Evolutionary conservation across 2,797 vertebrate genomes (phyloP).

Genomic region (Darevskia mixta): DNA sequence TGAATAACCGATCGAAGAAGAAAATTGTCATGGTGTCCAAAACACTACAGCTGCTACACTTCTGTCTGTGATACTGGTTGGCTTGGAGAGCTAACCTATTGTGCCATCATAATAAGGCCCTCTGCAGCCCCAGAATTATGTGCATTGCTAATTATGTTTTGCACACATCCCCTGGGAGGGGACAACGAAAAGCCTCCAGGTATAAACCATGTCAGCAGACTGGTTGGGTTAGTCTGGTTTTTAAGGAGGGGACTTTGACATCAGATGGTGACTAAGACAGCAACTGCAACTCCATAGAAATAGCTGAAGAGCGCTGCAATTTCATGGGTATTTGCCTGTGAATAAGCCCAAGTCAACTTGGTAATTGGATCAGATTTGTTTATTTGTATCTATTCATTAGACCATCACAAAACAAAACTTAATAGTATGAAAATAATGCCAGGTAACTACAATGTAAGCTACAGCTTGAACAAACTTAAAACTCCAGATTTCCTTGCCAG

Average conservation of each 20-base stretch:
- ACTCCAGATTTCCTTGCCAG: too few species aligned
- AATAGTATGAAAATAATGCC: too few species aligned
- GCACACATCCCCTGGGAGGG: not conserved
- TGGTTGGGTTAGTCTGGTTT: not conserved
- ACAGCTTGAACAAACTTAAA: too few species aligned
- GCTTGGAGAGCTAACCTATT: not conserved
- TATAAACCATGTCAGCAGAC: not conserved
- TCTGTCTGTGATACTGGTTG: not conserved
- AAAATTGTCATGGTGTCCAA: too few species aligned
- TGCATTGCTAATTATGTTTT: not conserved
- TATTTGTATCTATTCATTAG: too few species aligned
- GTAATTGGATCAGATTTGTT: not conserved
- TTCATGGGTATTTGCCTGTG: not conserved
- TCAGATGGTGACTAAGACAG: not conserved
- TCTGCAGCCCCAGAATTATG: not conserved
- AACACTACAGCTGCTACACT: not conserved
- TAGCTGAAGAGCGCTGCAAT: too few species aligned
- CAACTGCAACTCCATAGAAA: not conserved
- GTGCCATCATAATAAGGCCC: not conserved
- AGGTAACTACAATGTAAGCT: too few species aligned
- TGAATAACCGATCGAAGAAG: not conserved
- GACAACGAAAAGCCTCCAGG: not conserved
- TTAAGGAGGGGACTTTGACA: not conserved
- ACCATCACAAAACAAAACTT: too few species aligned
- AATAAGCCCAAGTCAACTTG: not conserved